Evolutionary conservation across 2,888 invertebrate genomes (phyloP).

Genomic region (Chrysopilus asiliformis): DNA sequence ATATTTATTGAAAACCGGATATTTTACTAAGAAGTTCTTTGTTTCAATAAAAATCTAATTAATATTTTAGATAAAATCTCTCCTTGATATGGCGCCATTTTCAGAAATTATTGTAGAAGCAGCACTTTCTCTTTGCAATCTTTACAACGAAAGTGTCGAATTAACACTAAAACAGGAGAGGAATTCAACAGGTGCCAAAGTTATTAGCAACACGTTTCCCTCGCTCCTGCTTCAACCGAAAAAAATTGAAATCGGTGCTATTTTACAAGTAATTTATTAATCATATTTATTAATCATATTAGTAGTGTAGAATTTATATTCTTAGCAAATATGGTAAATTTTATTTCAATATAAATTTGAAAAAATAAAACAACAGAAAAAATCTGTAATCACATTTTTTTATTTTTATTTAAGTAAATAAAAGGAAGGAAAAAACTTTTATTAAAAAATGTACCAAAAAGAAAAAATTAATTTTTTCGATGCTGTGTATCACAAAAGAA

Average conservation of each 20-base stretch:
- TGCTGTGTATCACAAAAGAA: too few species aligned
- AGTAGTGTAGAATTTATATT: too few species aligned
- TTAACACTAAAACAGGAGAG: conserved; percentile 12
- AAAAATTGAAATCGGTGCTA: conserved; percentile 55
- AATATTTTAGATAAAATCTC: conserved; percentile 13
- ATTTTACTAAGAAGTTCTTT: not conserved
- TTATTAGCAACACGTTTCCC: conserved; percentile 67
- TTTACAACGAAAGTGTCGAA: conserved; percentile 14
- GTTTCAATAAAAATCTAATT: not conserved
- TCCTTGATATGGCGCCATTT: conserved; percentile 13
- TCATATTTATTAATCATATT: too few species aligned
- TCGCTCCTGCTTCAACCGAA: conserved; percentile 53
- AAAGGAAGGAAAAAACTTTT: not conserved
- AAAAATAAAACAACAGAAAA: not conserved
- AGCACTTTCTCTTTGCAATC: conserved; percentile 12
- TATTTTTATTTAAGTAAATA: not conserved
- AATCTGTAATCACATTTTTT: not conserved
- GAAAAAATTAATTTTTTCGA: too few species aligned
- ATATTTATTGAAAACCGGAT: too few species aligned
- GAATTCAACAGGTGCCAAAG: conserved; percentile 21
- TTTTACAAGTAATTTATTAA: conserved; percentile 50
- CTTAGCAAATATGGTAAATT: too few species aligned
- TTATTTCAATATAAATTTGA: too few species aligned
- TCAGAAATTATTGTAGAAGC: conserved; percentile 15
- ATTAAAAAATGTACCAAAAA: too few species aligned